phyloP scores from a whole-genome alignment of 2,113 vertebrate genomes.

The Actinemys pallida region DNA sequence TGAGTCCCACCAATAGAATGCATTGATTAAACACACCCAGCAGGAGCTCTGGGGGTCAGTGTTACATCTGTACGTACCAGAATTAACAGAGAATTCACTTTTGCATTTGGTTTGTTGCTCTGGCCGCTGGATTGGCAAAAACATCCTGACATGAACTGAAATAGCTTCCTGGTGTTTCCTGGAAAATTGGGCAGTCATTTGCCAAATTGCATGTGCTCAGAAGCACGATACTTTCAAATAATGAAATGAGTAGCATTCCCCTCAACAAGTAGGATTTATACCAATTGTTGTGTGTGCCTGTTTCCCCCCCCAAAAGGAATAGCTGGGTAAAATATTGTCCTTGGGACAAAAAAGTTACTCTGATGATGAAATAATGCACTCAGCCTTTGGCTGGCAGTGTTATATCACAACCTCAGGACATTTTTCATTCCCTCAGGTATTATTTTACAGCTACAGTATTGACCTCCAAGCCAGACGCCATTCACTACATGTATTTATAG shows the following conservation, averaged over 20 bases:
- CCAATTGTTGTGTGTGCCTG: constrained; percentile 2
- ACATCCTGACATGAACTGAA: background rate
- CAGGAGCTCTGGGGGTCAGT: background rate
- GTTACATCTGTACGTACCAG: background rate
- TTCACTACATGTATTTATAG: constrained; percentile 63
- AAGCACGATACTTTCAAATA: background rate
- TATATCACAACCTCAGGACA: constrained; percentile 40
- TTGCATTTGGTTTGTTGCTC: background rate
- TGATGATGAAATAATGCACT: constrained; percentile 53
- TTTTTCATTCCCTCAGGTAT: constrained; percentile 49
- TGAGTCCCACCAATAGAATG: background rate
- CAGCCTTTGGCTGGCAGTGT: constrained; percentile 34
- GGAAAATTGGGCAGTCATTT: background rate
- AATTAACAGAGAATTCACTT: background rate
- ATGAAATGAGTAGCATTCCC: background rate
- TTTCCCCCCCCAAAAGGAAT: background rate
- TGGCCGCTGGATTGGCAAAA: background rate
- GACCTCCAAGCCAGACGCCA: constrained; percentile 35
- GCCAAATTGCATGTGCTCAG: background rate
- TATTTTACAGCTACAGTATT: constrained; percentile 45
- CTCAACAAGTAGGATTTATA: constrained; percentile 38
- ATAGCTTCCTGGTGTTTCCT: background rate
- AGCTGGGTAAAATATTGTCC: constrained; percentile 38
- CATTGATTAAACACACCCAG: background rate
- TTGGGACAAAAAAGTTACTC: constrained; percentile 52